A percentile compares a stretch with the other conserved stretches of the same genome.
Conservation (phyloP, 2,113 vertebrate genomes). For the Eubucco bourcierii region DNA sequence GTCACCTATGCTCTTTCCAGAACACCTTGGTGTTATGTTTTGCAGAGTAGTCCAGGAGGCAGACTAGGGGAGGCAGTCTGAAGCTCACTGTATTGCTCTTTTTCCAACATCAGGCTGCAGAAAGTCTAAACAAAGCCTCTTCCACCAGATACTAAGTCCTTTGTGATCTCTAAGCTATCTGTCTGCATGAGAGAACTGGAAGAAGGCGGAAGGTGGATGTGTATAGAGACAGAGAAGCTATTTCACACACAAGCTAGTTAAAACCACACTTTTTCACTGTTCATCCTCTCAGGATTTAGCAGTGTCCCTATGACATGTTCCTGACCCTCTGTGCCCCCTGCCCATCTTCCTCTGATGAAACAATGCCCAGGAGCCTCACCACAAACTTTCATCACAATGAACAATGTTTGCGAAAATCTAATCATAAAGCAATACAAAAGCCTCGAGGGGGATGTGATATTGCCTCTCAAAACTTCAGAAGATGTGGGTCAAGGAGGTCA, state of each 20-base stretch:
- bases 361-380: neutral
- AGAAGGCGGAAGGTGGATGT: neutral
- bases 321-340: neutral
- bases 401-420: neutral
- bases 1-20: neutral
- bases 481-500: neutral
- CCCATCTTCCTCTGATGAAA: neutral
- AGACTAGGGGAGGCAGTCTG: neutral
- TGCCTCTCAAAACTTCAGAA: neutral
- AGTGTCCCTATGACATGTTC: fast-evolving
- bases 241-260: neutral
- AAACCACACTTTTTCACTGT: neutral
- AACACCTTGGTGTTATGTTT: fast-evolving
- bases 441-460: neutral
- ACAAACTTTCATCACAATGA: neutral
- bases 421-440: neutral
- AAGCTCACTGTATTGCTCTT: neutral
- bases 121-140: neutral
- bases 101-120: neutral
- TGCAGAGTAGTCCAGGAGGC: neutral
- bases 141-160: neutral
- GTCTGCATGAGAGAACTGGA: neutral
- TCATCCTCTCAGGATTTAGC: neutral
- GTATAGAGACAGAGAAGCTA: neutral
- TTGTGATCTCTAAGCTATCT: neutral